Evolutionary conservation across 92 coral and sea anemone species (phyloP).

Genomic region (Blastomussa wellsi): DNA sequence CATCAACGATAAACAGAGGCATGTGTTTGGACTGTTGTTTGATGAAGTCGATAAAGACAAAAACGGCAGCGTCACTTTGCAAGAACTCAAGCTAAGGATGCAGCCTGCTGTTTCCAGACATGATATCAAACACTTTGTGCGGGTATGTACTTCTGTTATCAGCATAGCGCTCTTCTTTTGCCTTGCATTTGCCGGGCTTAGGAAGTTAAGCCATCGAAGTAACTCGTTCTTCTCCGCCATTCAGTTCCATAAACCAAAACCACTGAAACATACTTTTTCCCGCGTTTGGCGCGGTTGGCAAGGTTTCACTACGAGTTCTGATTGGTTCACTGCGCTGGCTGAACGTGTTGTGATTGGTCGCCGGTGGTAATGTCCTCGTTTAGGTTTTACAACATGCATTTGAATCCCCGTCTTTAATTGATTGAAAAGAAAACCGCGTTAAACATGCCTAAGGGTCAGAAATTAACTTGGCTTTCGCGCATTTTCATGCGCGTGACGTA

Average conservation of each 20-base stretch:
- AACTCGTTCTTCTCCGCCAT: neutral
- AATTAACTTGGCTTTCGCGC: no score
- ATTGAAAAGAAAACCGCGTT: no score
- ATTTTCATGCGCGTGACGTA: no score
- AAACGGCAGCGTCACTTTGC: slow-evolving; percentile 85
- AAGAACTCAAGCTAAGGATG: slow-evolving; percentile 85
- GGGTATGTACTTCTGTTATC: slow-evolving; percentile 63
- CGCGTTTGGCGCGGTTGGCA: neutral
- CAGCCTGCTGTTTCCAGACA: slow-evolving; percentile 78
- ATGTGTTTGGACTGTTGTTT: slow-evolving; percentile 73
- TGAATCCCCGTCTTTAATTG: no score
- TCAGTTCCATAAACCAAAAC: neutral
- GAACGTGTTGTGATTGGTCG: neutral
- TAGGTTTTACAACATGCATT: no score
- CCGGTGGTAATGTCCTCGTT: no score
- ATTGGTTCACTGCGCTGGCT: neutral
- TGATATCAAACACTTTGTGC: slow-evolving; percentile 84
- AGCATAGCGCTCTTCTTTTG: no score
- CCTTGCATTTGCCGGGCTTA: neutral
- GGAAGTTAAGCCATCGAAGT: neutral
- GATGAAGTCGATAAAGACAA: slow-evolving; percentile 92
- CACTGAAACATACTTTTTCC: neutral
- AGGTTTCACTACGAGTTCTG: neutral
- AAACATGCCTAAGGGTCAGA: no score
- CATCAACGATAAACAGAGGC: slow-evolving; percentile 76